Percentiles rank a stretch among this genome's conserved stretches.
These are phyloP conservation scores for Protobothrops flavoviridis DNA, from an alignment of 2,113 vertebrate genomes.

Conservation along the genomic window DNA sequence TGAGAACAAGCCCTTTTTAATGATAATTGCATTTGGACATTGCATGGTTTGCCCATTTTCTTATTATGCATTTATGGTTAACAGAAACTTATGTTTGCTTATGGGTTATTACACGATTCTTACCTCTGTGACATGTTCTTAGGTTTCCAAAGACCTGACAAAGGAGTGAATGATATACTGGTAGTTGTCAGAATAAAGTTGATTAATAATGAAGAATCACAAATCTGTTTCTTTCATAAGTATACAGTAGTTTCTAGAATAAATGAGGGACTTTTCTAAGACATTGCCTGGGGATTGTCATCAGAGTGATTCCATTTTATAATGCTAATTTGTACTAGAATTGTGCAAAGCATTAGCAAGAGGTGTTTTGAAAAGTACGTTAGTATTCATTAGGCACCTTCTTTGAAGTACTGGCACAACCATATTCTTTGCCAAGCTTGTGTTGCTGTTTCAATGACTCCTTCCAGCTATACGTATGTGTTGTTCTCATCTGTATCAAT, in stretches of 20 bases:
- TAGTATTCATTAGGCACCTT: neutral
- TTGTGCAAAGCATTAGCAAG: neutral
- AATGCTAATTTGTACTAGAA: neutral
- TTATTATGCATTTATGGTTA: neutral
- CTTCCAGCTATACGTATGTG: too few relatives aligned
- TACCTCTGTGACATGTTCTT: neutral
- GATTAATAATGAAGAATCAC: neutral
- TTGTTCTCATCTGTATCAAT: too few relatives aligned
- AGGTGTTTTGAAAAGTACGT: neutral
- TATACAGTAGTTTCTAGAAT: neutral
- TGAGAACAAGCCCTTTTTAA: neutral
- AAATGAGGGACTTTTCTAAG: neutral
- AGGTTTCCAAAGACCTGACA: neutral
- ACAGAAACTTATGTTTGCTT: neutral
- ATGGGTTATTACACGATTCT: neutral
- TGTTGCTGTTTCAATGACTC: too few relatives aligned
- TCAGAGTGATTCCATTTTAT: neutral
- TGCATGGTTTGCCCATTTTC: neutral
- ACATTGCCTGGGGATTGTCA: neutral
- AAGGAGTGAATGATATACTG: neutral
- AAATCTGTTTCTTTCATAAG: neutral
- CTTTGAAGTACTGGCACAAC: too few relatives aligned
- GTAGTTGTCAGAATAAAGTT: neutral
- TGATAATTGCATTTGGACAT: neutral
- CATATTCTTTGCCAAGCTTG: too few relatives aligned